Evolutionary conservation across 1,140 invertebrate genomes (phyloP).

Genomic region (Apis cerana): DNA sequence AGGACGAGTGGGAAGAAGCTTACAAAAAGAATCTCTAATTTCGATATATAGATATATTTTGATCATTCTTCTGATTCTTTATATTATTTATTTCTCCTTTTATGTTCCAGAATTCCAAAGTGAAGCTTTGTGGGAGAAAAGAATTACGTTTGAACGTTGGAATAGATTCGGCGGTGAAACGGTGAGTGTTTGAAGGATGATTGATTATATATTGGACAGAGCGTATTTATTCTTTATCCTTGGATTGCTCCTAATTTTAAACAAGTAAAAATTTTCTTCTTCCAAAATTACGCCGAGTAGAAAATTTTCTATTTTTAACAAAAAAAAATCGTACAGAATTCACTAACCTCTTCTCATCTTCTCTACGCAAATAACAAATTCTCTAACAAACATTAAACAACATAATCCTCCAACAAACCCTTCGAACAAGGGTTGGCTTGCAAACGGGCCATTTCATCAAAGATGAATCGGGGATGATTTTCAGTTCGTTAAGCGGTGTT

Average conservation of each 20-base stretch:
- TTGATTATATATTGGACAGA: not conserved
- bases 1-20: not conserved
- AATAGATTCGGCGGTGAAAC: not conserved
- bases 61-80: not conserved
- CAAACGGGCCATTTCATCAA: not conserved
- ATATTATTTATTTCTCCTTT: not conserved
- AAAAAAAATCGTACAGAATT: too few species aligned
- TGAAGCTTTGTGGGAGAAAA: not conserved
- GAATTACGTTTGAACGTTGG: not conserved
- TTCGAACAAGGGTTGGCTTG: not conserved
- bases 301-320: too few species aligned
- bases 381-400: too few species aligned
- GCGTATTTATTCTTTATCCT: too few species aligned
- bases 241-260: too few species aligned
- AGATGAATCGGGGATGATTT: constrained; percentile 26
- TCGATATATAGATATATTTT: not conserved
- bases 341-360: too few species aligned
- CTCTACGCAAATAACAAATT: too few species aligned
- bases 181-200: constrained; percentile 8
- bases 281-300: too few species aligned
- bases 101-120: constrained; percentile 1
- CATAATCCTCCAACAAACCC: not conserved
- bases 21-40: constrained; percentile 13
- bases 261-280: too few species aligned
- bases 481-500: constrained; percentile 55